These are phyloP conservation scores for Scaptomyza graminum DNA, from an alignment of 1,140 invertebrate genomes.

Conservation along the genomic window DNA sequence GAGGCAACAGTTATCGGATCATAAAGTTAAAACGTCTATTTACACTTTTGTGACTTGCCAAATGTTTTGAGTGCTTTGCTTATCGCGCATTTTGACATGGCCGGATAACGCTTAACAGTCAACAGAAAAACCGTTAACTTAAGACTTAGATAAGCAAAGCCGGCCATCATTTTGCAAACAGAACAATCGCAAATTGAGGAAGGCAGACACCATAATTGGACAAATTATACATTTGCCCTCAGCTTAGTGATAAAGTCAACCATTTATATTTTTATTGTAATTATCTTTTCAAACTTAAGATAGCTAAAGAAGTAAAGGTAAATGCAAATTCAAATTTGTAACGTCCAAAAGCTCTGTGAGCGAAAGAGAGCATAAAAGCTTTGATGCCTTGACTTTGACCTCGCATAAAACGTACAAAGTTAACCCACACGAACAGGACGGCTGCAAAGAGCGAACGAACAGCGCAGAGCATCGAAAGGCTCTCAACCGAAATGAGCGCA, in stretches of 20 bases:
- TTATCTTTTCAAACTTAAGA: background rate
- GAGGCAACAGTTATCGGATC: slow-evolving; percentile 20
- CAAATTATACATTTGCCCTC: background rate
- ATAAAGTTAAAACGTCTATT: slow-evolving; percentile 21
- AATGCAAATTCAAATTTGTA: slow-evolving; percentile 21
- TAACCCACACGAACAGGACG: background rate
- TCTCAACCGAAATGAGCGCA: slow-evolving; percentile 51
- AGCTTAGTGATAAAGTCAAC: slow-evolving; percentile 2
- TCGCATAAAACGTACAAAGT: background rate
- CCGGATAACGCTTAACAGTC: background rate
- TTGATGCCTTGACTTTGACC: slow-evolving; percentile 1
- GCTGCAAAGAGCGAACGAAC: background rate
- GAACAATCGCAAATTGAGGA: too few species aligned
- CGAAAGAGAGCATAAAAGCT: slow-evolving; percentile 1
- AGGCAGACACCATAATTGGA: background rate
- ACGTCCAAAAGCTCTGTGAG: slow-evolving; percentile 19
- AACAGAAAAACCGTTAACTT: slow-evolving; percentile 2
- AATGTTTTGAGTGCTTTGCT: slow-evolving; percentile 2
- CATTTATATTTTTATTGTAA: background rate
- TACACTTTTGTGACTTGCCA: background rate
- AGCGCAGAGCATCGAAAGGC: slow-evolving; percentile 29
- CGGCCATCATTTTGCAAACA: slow-evolving; percentile 3
- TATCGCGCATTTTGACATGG: background rate
- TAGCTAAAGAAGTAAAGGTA: too few species aligned
- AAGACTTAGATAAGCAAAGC: slow-evolving; percentile 14